Evolutionary conservation across 37 sponge, comb jelly and placozoan species (phyloP), one percentile per base, ranked within the genome.

Genomic region (Amphimedon queenslandica): DNA sequence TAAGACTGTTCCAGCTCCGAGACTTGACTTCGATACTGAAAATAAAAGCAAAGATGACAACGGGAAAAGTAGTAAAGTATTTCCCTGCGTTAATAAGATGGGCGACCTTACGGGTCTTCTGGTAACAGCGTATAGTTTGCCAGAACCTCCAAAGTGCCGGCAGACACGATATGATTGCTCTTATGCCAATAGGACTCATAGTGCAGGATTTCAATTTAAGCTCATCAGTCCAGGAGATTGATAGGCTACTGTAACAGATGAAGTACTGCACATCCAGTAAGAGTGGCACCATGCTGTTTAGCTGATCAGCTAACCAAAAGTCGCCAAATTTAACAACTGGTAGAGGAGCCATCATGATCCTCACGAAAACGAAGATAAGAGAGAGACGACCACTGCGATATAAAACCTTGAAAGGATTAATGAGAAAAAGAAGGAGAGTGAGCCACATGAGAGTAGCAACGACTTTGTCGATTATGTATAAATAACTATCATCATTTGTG

Each of bases 241-340:
- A 63, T 1, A 21, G 35, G n/a, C 72, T n/a, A 36, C 38, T 67
- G 77, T 81, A 92, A 76, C 99, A 98, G 66, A 84, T 13, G 37
- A 80, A 40, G 67, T 83, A 98, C 53, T 95, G 79, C 0, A 98
- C 33, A 72, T 95, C 99, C n/a, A 95, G 64, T 30, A 98, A 57
- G 40, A 92, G 75, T 1, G 75, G 87, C n/a, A 82, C 87, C 16
- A 90, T 66, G 47, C 93, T 95, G 85, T 91, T 95, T 74, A 94
- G 73, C 76, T 98, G 99, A 77, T 98, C 99, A 3, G 96, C 96
- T 1, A 98, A 70, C 77, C 93, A 98, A 77, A 95, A 95, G 57
- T 98, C 99, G 0, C 91, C 80, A 75, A 98, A 98, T 37, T 73
- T 36, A 37, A 98, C 96, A 8, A 51, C 51, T 64, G 68, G 67